phyloP scores from a whole-genome alignment of 2,113 vertebrate species.

The Muntiacus muntjak region DNA sequence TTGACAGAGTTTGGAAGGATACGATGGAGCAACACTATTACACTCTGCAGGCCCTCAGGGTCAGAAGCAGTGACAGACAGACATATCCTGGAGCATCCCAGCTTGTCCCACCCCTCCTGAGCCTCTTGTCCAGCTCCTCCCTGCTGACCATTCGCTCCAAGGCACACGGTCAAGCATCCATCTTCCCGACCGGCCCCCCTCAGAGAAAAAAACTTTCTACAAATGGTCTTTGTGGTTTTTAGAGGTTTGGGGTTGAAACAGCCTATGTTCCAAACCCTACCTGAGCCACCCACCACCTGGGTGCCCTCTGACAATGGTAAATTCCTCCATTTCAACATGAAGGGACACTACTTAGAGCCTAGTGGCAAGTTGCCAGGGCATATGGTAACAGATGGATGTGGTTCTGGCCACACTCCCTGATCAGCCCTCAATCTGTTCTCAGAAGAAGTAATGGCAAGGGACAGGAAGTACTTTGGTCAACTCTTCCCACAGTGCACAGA shows the following conservation, averaged over 20 bases:
- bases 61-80: not conserved
- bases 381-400: not conserved
- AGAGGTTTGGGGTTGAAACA: not conserved
- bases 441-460: not conserved
- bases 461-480: not conserved
- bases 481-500: too few relatives aligned
- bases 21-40: too few relatives aligned
- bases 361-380: not conserved
- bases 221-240: not conserved
- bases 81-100: not conserved
- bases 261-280: not conserved
- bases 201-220: not conserved
- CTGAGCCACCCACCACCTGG: not conserved
- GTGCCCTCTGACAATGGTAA: not conserved
- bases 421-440: not conserved
- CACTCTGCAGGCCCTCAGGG: not conserved
- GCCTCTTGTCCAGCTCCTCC: not conserved
- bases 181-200: fast-evolving
- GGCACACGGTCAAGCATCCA: too few relatives aligned
- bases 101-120: not conserved
- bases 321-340: not conserved
- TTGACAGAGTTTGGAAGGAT: not conserved
- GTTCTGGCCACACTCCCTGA: not conserved
- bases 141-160: too few relatives aligned
- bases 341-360: not conserved